phyloP scores from a whole-genome alignment of 1,140 invertebrate genomes.

The Coenobita brevimanus region DNA sequence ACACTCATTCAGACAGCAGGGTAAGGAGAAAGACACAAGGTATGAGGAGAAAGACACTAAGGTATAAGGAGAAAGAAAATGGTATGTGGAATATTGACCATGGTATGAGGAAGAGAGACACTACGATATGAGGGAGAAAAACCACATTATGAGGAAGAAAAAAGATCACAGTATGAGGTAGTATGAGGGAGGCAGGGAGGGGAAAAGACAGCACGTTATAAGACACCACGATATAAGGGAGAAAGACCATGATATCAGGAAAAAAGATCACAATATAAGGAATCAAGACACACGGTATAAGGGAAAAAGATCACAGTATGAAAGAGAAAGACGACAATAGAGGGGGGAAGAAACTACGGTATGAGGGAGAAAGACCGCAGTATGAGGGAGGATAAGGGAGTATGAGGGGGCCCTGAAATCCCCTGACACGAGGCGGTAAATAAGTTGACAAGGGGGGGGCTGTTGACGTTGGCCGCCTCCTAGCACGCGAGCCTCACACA shows the following conservation, averaged over 20 bases:
- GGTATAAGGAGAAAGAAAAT: background rate
- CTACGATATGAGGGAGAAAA: no score
- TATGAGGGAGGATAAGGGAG: background rate
- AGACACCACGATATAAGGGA: background rate
- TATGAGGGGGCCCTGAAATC: background rate
- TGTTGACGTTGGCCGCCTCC: background rate
- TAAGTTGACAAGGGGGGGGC: background rate
- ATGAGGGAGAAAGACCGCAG: background rate
- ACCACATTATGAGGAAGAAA: no score
- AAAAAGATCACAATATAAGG: no score
- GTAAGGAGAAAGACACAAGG: background rate
- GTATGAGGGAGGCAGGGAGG: no score
- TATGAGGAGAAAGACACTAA: background rate
- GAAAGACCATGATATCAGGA: no score
- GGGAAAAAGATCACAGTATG: background rate
- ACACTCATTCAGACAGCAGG: no score
- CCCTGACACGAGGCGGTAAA: conserved; percentile 6
- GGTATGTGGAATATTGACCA: background rate
- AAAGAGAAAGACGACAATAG: background rate
- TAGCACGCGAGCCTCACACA: background rate
- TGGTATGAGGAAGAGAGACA: background rate
- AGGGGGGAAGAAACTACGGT: background rate
- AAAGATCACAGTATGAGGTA: no score
- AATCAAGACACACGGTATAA: no score
- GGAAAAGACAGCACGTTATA: no score